Conservation (phyloP, 2,888 invertebrate genomes). For the Vandiemenella viatica region DNA sequence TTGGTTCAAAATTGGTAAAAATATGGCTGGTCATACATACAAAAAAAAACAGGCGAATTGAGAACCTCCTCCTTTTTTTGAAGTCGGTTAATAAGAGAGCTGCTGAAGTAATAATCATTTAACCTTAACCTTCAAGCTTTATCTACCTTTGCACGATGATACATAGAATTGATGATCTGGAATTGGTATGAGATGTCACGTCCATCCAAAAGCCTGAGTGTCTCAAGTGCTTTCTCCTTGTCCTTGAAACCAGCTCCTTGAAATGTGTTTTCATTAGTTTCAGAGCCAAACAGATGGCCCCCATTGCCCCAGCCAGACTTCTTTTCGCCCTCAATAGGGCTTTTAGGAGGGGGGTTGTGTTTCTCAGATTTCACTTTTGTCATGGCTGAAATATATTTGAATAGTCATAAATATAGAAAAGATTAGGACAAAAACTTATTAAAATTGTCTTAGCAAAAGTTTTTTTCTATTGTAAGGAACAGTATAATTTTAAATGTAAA, state of each 20-base stretch:
- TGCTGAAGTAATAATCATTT: no score
- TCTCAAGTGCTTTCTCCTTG: slow-evolving; percentile 52
- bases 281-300: slow-evolving; percentile 21
- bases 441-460: no score
- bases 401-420: no score
- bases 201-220: slow-evolving; percentile 47
- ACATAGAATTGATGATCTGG: slow-evolving; percentile 28
- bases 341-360: slow-evolving; percentile 24
- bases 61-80: no score
- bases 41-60: no score
- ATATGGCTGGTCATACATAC: no score
- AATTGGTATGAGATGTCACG: slow-evolving; percentile 65
- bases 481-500: no score
- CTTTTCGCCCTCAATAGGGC: slow-evolving; percentile 22
- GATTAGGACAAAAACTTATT: no score
- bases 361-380: slow-evolving; percentile 23
- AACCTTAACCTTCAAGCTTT: no score
- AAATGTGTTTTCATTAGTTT: slow-evolving; percentile 36
- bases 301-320: slow-evolving; percentile 15
- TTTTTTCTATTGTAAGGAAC: no score
- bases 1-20: no score
- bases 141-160: slow-evolving; percentile 23
- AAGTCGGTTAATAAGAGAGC: no score
- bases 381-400: slow-evolving; percentile 22
- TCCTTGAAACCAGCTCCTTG: slow-evolving; percentile 66